These are phyloP conservation scores for Bergia puertoricense DNA, from an alignment of 92 coral and sea anemone genomes.

Conservation along the genomic window DNA sequence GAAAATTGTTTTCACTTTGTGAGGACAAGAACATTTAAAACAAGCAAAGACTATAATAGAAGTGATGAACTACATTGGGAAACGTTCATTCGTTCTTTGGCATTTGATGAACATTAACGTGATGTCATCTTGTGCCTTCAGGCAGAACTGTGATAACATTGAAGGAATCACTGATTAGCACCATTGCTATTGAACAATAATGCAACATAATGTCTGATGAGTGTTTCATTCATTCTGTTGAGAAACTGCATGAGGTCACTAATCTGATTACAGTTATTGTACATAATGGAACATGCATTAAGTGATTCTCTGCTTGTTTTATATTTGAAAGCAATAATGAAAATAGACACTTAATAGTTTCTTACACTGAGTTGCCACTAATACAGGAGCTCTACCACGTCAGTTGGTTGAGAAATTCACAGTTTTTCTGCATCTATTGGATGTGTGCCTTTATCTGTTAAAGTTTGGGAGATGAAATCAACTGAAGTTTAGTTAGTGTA, in stretches of 20 bases:
- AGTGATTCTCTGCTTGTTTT: slow-evolving; percentile 34
- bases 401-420: slow-evolving; percentile 8
- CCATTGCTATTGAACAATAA: not conserved
- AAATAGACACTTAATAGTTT: not conserved
- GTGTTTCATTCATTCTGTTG: slow-evolving; percentile 6
- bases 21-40: slow-evolving; percentile 4
- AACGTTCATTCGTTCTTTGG: slow-evolving; percentile 2
- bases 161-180: not conserved
- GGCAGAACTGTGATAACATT: not conserved
- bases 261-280: slow-evolving; percentile 29
- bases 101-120: not conserved
- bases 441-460: no score
- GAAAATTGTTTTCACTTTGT: not conserved
- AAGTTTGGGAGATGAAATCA: not conserved
- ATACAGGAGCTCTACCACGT: not conserved
- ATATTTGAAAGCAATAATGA: slow-evolving; percentile 16
- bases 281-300: not conserved
- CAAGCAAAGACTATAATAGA: not conserved
- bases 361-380: slow-evolving; percentile 4
- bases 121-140: slow-evolving; percentile 31
- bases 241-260: slow-evolving; percentile 14
- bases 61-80: not conserved
- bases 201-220: not conserved
- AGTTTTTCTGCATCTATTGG: not conserved
- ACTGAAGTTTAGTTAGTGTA: not conserved